Conservation (phyloP, 2,113 vertebrate genomes). For the Panurus biarmicus region DNA sequence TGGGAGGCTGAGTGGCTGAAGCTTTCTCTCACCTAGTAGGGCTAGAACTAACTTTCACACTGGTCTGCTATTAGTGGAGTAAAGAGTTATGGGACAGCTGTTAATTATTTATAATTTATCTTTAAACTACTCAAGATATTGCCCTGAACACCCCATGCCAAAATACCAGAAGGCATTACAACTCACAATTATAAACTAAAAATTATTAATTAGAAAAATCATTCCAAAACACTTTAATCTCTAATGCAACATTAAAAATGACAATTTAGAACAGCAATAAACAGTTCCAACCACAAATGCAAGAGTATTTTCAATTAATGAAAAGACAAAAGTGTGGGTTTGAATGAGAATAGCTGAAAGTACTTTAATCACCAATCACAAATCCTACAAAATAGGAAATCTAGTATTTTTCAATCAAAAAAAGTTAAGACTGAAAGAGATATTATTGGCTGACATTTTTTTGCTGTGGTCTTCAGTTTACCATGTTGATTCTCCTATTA, state of each 20-base stretch:
- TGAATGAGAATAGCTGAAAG: background rate
- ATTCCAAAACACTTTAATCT: background rate
- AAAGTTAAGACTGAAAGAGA: background rate
- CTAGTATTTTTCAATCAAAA: background rate
- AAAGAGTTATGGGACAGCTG: background rate
- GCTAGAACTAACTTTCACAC: background rate
- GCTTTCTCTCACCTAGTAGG: background rate
- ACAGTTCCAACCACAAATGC: background rate
- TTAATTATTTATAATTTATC: background rate
- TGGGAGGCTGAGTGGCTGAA: background rate
- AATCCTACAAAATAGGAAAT: background rate
- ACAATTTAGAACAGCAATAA: background rate
- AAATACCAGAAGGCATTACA: background rate
- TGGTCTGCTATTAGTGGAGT: background rate
- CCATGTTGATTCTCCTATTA: background rate
- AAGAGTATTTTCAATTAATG: background rate
- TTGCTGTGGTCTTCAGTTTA: background rate
- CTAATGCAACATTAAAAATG: background rate
- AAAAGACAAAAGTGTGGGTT: background rate
- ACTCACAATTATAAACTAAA: background rate
- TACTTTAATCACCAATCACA: background rate
- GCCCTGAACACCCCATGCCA: background rate
- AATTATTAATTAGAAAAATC: background rate
- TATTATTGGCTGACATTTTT: background rate
- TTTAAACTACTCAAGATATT: background rate